These are phyloP conservation scores for Plutella xylostella DNA, from an alignment of 2,888 invertebrate species.

Conservation along the genomic window DNA sequence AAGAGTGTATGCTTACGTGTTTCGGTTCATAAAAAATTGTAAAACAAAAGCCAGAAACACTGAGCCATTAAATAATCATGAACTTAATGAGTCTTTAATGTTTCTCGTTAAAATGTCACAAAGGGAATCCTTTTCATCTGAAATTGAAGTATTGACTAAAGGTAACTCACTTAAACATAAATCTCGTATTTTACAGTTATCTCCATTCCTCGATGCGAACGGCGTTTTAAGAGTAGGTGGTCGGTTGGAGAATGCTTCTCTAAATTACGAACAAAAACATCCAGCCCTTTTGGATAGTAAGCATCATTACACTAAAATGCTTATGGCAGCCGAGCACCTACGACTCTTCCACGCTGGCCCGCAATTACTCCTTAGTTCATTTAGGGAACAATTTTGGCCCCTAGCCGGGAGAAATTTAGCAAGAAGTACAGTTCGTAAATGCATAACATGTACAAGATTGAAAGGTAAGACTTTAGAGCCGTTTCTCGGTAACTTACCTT, in stretches of 20 bases:
- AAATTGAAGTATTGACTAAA: too few species aligned
- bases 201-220: not conserved
- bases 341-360: not conserved
- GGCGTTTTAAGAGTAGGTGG: conserved; percentile 2
- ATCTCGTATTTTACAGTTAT: too few species aligned
- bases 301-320: not conserved
- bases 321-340: not conserved
- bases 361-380: not conserved
- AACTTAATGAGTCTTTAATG: too few species aligned
- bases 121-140: too few species aligned
- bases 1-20: too few species aligned
- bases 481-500: not conserved
- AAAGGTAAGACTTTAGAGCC: not conserved
- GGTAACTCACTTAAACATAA: too few species aligned
- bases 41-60: too few species aligned
- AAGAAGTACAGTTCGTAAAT: not conserved
- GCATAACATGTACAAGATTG: not conserved
- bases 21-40: too few species aligned
- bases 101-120: too few species aligned
- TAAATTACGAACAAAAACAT: not conserved
- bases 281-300: not conserved
- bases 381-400: not conserved
- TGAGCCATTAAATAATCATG: too few species aligned
- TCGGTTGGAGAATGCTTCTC: not conserved
- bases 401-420: not conserved